Evolutionary conservation across 2,797 vertebrate species (phyloP), one percentile per base, ranked within the genome.

Genomic region (Jordanella pulchra): DNA sequence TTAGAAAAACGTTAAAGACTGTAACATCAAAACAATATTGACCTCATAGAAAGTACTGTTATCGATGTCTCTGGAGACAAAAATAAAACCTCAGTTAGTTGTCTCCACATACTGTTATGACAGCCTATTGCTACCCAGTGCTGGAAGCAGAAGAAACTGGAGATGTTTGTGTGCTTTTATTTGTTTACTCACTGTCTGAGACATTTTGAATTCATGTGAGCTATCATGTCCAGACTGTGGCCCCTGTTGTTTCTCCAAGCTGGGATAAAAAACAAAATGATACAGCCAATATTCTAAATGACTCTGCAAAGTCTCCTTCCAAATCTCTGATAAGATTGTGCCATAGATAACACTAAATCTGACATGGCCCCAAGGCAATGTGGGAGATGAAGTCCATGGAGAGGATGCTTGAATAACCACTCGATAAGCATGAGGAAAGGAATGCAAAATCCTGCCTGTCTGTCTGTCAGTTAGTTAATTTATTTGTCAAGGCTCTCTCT

Each of bases 321-420:
- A 90, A 92, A 90, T 89, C 90, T 89, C 75, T 78, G 87, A 91
- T 91, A 91, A 91, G 89, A 86, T 84, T 80, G 77, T 69, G 83
- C 85, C 88, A 84, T 84, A 87, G 91, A 90, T 88, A 87, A 90
- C 89, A 80, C 85, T 93, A 91, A 92, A 92, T 91, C 90, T 92
- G 91, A 91, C 88, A 86, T 78, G 87, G 88, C 85, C 91, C 84
- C 73, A 50, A 89, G 87, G 89, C 89, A 90, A 64, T 80, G 82
- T 92, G 87, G 91, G 89, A 84, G 86, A 91, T 89, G 89, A 87
- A 87, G 90, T 92, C 88, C 71, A 23, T 66, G 51, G 73, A 61
- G 75, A 78, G 69, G 85, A 87, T 42, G 79, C 79, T 84, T 83
- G 81, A 87, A 87, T 86, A 89, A 84, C 87, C 82, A 78, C 82